Percentiles rank a stretch among this genome's conserved stretches.
These are phyloP conservation scores for Heliconius hortense DNA, from an alignment of 2,888 invertebrate species.

Conservation along the genomic window DNA sequence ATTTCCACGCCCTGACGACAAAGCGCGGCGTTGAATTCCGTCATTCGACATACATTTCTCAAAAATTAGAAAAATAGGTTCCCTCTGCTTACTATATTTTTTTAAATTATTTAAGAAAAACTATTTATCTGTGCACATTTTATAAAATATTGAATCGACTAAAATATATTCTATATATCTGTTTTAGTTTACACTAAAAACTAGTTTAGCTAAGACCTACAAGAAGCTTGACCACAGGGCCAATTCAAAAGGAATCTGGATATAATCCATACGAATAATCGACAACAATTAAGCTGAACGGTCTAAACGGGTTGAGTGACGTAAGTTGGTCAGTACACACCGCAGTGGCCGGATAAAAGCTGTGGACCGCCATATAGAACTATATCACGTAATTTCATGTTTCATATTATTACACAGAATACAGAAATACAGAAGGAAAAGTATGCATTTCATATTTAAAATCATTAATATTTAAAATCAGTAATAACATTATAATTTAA, in stretches of 20 bases:
- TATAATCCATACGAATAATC: slow-evolving; percentile 4
- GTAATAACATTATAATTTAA: too few relatives aligned
- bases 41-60: background rate
- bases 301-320: slow-evolving; percentile 10
- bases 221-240: background rate
- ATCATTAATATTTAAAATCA: too few relatives aligned
- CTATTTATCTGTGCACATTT: too few relatives aligned
- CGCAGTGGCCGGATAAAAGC: slow-evolving; percentile 10
- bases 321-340: slow-evolving; percentile 15
- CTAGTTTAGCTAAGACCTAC: background rate
- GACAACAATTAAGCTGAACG: slow-evolving; percentile 1
- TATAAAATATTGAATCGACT: too few relatives aligned
- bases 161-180: background rate
- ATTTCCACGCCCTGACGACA: background rate
- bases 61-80: too few relatives aligned
- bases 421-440: background rate
- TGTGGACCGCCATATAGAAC: slow-evolving; percentile 6
- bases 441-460: background rate
- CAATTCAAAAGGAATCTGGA: slow-evolving; percentile 1
- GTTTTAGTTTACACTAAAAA: background rate
- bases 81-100: too few relatives aligned
- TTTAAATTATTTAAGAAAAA: too few relatives aligned
- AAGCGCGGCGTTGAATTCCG: too few relatives aligned
- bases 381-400: slow-evolving; percentile 8
- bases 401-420: background rate